Evolutionary conservation across 2,888 invertebrate genomes (phyloP).

Genomic region (Pollenia labialis): DNA sequence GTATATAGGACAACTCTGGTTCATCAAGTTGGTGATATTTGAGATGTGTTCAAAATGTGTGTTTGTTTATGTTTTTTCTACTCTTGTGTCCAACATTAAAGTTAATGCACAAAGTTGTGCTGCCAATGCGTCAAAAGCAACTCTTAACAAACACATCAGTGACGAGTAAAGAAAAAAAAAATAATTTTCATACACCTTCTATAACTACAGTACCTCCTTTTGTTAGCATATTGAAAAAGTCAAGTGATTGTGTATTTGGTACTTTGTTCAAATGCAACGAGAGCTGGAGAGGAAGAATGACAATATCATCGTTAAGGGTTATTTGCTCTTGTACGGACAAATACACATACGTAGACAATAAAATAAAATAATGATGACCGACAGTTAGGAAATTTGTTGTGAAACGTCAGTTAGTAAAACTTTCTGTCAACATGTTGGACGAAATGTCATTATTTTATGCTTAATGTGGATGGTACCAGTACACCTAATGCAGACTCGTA

Average conservation of each 20-base stretch:
- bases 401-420: slow-evolving; percentile 71
- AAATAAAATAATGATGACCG: slow-evolving; percentile 72
- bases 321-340: slow-evolving; percentile 53
- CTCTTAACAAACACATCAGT: slow-evolving; percentile 65
- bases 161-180: slow-evolving; percentile 49
- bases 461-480: slow-evolving; percentile 47
- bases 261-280: background rate
- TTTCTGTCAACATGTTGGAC: slow-evolving; percentile 71
- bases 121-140: slow-evolving; percentile 70
- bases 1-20: slow-evolving; percentile 29
- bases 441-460: slow-evolving; percentile 72
- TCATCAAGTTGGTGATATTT: slow-evolving; percentile 34
- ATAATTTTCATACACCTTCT: slow-evolving; percentile 31
- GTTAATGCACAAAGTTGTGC: slow-evolving; percentile 63
- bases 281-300: slow-evolving; percentile 13
- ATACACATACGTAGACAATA: slow-evolving; percentile 24
- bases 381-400: slow-evolving; percentile 73
- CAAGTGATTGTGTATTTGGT: background rate
- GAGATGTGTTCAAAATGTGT: slow-evolving; percentile 17
- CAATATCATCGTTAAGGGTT: slow-evolving; percentile 63
- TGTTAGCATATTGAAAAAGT: slow-evolving; percentile 28
- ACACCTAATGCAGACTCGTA: background rate
- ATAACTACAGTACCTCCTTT: slow-evolving; percentile 2
- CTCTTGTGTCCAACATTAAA: slow-evolving; percentile 55
- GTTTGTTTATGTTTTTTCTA: slow-evolving; percentile 2